A percentile compares a stretch with the other conserved stretches of the same genome.
Conservation (phyloP, 2,888 invertebrate species). For the Invenusta paracnida region DNA sequence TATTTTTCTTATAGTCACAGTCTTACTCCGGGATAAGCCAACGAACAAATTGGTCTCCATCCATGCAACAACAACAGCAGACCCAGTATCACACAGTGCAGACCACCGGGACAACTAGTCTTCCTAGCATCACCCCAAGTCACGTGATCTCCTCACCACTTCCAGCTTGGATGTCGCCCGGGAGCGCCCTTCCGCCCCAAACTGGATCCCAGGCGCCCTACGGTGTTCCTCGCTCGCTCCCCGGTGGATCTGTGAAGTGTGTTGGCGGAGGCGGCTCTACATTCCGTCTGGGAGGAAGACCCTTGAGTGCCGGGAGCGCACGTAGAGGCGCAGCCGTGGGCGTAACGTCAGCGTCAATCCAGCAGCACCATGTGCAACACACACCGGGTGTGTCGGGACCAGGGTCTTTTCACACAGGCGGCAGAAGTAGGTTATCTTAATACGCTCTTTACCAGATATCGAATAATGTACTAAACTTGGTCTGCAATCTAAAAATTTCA, state of each 20-base stretch:
- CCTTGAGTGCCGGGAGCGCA: constrained; percentile 25
- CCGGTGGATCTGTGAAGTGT: not conserved
- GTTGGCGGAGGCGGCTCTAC: not conserved
- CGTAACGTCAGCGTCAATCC: not conserved
- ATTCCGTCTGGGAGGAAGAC: not conserved
- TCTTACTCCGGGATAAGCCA: not conserved
- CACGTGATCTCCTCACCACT: not conserved
- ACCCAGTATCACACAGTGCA: too few relatives aligned
- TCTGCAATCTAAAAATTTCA: too few relatives aligned
- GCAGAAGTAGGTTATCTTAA: too few relatives aligned
- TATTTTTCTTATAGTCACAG: not conserved
- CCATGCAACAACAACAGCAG: not conserved
- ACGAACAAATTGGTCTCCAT: not conserved
- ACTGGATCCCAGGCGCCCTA: too few relatives aligned
- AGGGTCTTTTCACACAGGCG: too few relatives aligned
- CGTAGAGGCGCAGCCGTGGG: not conserved
- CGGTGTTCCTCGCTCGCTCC: not conserved
- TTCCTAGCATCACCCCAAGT: not conserved
- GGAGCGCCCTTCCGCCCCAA: too few relatives aligned
- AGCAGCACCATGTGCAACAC: not conserved
- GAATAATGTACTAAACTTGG: too few relatives aligned
- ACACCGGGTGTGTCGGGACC: too few relatives aligned
- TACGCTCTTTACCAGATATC: too few relatives aligned
- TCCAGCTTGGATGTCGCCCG: not conserved
- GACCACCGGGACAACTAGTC: too few relatives aligned